Evolutionary conservation across 2,888 invertebrate genomes (phyloP), one percentile per base, ranked within the genome.

Genomic region (Adineta ricciae): DNA sequence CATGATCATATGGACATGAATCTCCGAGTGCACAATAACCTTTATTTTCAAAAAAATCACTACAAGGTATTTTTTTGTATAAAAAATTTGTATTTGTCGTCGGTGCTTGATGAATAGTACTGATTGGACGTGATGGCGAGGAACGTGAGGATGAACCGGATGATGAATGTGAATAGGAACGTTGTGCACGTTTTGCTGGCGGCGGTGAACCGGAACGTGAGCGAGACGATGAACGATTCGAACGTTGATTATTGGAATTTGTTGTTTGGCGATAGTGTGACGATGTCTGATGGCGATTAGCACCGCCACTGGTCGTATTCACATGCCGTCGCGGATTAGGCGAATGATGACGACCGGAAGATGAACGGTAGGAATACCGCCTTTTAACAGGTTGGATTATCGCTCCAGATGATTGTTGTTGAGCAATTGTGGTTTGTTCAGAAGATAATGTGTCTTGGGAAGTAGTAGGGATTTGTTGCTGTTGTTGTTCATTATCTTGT

Each of bases 11-110:
- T 9, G 95, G 95, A 90, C 99, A 99, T 86, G 96, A 93, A 90
- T 98, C 98, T 0, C 98, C 98, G 7, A 95, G 93, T 93, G 97
- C 95, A 90, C 99, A 99, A 90, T 94, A 96, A 1, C 96, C 96
- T 89, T 78, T 78, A 41, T 78, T 78, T 78, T 78, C 78, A 78
- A 78, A 78, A 78, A 78, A 78, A 41, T 78, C 78, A 41, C n/a
- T 38, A 41, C 78, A 78, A 19, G 78, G 78, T 41, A 78, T 78
- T 41, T 78, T 78, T 78, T 78, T 78, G 78, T 41, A 78, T 38
- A 78, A 41, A 78, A 78, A 78, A 78, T 78, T 78, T 78, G 78
- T 78, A 41, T 38, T 41, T 41, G 78, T 41, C 24, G 78, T 41
- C n/a, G 41, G n/a, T 41, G 78, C 1, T 41, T 24, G 78, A 41